These are phyloP conservation scores for Limnephilus marmoratus DNA, from an alignment of 2,888 invertebrate genomes.

Conservation along the genomic window DNA sequence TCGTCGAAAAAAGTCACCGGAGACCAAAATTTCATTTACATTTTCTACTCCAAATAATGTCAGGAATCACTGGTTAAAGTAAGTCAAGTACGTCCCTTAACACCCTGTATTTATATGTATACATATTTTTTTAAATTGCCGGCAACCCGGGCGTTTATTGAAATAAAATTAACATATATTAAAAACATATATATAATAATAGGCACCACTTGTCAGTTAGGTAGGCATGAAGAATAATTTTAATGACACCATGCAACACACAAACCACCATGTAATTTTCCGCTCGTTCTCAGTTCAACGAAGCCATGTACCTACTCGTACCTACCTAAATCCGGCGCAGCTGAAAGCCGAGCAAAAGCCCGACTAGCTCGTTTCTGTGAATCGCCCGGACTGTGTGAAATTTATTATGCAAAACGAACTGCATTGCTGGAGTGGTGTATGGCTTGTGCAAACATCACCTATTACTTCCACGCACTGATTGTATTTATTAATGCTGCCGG, in stretches of 20 bases:
- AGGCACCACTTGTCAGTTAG: no score
- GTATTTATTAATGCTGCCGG: constrained; percentile 27
- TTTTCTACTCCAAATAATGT: no score
- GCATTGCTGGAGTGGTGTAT: neutral
- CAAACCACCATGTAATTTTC: neutral
- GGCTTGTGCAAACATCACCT: constrained; percentile 31
- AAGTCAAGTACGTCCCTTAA: no score
- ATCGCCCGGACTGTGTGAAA: constrained; percentile 5
- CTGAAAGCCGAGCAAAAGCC: neutral
- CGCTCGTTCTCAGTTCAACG: neutral
- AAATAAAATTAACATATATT: no score
- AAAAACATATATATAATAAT: no score
- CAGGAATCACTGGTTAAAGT: no score
- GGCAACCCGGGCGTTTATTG: no score
- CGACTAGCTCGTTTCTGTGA: neutral
- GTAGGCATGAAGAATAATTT: neutral
- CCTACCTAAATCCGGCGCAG: neutral
- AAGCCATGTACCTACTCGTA: neutral
- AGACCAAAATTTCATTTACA: no score
- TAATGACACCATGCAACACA: neutral
- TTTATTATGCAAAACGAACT: constrained; percentile 51
- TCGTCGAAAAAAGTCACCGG: no score
- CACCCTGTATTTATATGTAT: no score
- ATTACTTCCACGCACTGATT: constrained; percentile 33
- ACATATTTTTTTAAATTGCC: no score